Conservation (phyloP, 2,888 invertebrate genomes). For the Drosophila peninsularis region DNA sequence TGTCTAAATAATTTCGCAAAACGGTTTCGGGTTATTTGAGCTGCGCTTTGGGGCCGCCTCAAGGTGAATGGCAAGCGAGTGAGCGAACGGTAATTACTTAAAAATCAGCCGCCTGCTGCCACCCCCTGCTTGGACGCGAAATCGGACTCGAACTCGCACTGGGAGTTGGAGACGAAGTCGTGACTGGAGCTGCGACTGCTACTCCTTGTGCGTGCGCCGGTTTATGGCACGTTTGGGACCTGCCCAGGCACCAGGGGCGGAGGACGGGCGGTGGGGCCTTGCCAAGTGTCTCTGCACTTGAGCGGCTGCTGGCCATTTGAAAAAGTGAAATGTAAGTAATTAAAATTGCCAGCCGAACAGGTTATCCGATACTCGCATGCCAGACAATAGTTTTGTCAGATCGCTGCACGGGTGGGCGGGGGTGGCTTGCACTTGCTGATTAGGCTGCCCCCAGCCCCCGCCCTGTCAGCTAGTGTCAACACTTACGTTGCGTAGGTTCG, state of each 20-base stretch:
- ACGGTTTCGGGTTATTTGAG: slow-evolving; percentile 72
- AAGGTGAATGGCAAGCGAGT: slow-evolving; percentile 70
- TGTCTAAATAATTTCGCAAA: slow-evolving; percentile 73
- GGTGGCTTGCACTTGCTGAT: slow-evolving; percentile 31
- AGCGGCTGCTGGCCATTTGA: slow-evolving; percentile 63
- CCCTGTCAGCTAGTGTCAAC: slow-evolving; percentile 14
- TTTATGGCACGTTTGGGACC: slow-evolving; percentile 70
- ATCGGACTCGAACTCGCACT: slow-evolving; percentile 16
- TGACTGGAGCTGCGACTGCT: slow-evolving; percentile 22
- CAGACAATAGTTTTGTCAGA: slow-evolving; percentile 34
- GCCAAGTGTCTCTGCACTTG: slow-evolving; percentile 54
- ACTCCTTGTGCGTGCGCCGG: slow-evolving; percentile 57
- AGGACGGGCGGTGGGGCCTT: no score
- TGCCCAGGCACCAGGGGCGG: not conserved
- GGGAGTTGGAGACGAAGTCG: slow-evolving; percentile 14
- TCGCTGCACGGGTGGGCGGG: not conserved
- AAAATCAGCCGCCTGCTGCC: slow-evolving; percentile 51
- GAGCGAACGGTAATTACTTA: slow-evolving; percentile 70
- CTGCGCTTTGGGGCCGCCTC: slow-evolving; percentile 61
- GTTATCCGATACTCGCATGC: slow-evolving; percentile 45
- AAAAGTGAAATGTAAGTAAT: slow-evolving; percentile 74
- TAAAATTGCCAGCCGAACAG: slow-evolving; percentile 68
- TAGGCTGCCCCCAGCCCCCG: slow-evolving; percentile 22
- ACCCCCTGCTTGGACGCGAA: slow-evolving; percentile 9
- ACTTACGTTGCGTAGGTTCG: slow-evolving; percentile 28